Conservation (phyloP, 2,113 vertebrate species). For the Lepus europaeus region DNA sequence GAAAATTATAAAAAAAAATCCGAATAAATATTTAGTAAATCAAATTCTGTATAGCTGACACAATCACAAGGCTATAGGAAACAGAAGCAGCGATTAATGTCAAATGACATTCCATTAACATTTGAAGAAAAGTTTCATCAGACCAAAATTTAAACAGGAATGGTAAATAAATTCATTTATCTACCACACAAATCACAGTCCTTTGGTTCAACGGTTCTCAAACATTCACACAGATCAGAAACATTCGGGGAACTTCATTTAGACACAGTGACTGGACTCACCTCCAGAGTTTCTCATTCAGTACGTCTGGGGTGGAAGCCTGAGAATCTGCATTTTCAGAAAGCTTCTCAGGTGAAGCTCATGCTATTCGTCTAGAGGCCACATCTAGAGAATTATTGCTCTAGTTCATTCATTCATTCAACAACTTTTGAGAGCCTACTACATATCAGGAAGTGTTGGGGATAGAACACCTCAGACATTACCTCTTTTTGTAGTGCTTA, state of each 20-base stretch:
- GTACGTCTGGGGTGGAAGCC: not conserved
- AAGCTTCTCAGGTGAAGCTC: not conserved
- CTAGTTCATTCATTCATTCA: not conserved
- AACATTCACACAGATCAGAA: not conserved
- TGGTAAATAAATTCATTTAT: not conserved
- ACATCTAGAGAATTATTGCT: not conserved
- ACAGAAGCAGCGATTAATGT: not conserved
- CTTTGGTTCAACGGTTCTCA: conserved; percentile 42
- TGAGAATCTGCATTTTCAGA: conserved; percentile 26
- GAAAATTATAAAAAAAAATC: conserved; percentile 33
- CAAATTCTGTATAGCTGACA: not conserved
- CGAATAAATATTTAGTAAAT: conserved; percentile 29
- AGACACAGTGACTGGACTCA: not conserved
- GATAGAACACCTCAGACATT: not conserved
- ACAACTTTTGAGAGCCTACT: not conserved
- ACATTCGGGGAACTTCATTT: not conserved
- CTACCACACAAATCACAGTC: conserved; percentile 70
- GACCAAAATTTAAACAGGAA: conserved; percentile 29
- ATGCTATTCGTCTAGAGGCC: not conserved
- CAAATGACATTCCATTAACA: not conserved
- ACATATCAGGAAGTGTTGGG: not conserved
- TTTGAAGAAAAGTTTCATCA: not conserved
- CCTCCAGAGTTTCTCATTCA: not conserved
- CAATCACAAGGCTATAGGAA: not conserved
- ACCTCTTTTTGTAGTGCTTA: conserved; percentile 7